Percentiles rank a stretch among this genome's conserved stretches.
Conservation (phyloP, 2,888 invertebrate species). For the Caenorhabditis uteleia region DNA sequence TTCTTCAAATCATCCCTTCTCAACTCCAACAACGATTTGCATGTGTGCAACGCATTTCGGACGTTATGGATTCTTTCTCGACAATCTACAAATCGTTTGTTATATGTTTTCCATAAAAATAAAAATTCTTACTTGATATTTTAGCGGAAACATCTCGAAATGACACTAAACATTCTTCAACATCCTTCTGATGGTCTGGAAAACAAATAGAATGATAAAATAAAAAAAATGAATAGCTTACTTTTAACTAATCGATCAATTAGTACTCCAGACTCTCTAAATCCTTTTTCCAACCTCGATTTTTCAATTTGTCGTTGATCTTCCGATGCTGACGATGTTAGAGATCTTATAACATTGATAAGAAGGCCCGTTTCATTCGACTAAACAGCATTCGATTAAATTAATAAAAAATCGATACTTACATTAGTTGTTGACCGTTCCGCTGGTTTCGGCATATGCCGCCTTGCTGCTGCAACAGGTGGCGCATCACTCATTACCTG, state of each 20-base stretch:
- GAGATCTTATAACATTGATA: slow-evolving; percentile 91
- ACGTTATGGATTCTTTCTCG: slow-evolving; percentile 81
- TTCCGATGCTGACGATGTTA: slow-evolving; percentile 86
- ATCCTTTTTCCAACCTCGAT: slow-evolving; percentile 89
- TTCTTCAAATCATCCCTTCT: slow-evolving; percentile 89
- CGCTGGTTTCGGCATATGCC: slow-evolving; percentile 18
- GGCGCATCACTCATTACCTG: slow-evolving; percentile 13
- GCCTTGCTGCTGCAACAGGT: slow-evolving; percentile 30
- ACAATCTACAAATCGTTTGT: slow-evolving; percentile 75
- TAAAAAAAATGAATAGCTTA: slow-evolving; percentile 42
- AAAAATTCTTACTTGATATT: slow-evolving; percentile 75
- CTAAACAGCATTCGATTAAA: slow-evolving; percentile 18
- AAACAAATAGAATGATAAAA: slow-evolving; percentile 14
- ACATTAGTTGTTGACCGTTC: slow-evolving; percentile 16
- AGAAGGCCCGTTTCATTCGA: slow-evolving; percentile 71
- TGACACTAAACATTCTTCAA: slow-evolving; percentile 82
- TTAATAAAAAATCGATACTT: slow-evolving; percentile 4
- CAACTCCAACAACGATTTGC: slow-evolving; percentile 85
- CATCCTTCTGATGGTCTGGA: slow-evolving; percentile 82
- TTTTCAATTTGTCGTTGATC: slow-evolving; percentile 88
- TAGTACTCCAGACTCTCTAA: slow-evolving; percentile 85
- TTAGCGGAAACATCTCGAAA: slow-evolving; percentile 81
- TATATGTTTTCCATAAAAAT: too few relatives aligned
- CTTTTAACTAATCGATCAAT: slow-evolving; percentile 85
- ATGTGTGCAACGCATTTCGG: slow-evolving; percentile 83